Evolutionary conservation across 2,888 invertebrate species (phyloP), one percentile per base, ranked within the genome.

Genomic region (Drosophila infuscata): DNA sequence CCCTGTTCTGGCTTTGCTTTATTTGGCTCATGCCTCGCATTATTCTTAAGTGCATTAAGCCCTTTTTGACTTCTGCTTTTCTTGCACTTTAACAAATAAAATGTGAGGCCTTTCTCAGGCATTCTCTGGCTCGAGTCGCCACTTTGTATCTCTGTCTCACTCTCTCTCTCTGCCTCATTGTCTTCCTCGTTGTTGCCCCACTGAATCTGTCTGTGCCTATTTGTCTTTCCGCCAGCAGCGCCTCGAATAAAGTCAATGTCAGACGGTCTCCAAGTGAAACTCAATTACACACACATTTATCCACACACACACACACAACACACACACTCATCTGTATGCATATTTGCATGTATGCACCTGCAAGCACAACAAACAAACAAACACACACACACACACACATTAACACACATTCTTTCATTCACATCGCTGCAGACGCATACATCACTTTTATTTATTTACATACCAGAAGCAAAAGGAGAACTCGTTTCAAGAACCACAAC

Each of bases 371-470:
- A 70, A 51, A 54, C 46, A 64, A 35, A 51, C 66, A 53, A 46
- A 32, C 51, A 52, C 54, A 56, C 25, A 32, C 35, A 38, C 38
- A 49, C 30, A 61, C 66, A 51, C 63, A 68, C 52, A 61, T 62
- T 46, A 54, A 53, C 60, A 35, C 36, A 49, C 20, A 43, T 43
- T 32, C 57, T 46, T 56, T 38, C 64, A 60, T 60, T 43, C 53
- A 62, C 51, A 53, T 52, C 57, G 38, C 75, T 77, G 67, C 67
- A 64, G 68, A 65, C 72, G 60, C 70, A 75, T 76, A 67, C 71
- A 82, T 79, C 85, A 82, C 82, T 77, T 79, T 84, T 87, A 84
- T 84, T 87, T 88, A 84, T 87, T 77, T 84, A 79, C 79, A 82
- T 72, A 54, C 35, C 58, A 61, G 36, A 54, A 53, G 62, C 65